Base-by-base conservation (phyloP, 1,140 invertebrate species). In the Spodoptera frugiperda region DNA sequence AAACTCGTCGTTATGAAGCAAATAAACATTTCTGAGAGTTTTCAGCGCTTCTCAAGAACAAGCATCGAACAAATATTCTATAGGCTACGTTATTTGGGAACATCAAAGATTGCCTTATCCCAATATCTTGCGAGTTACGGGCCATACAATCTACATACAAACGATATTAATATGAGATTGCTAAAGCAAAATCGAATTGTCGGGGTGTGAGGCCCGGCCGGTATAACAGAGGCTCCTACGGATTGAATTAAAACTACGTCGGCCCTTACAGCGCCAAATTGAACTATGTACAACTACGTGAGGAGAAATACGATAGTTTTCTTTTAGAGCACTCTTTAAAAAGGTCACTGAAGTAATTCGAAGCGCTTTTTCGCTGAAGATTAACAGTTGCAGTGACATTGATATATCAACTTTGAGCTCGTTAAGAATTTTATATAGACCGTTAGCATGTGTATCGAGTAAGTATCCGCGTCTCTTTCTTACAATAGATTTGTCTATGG, bases 231-330 rank as follows among this genome's bases (percentile, higher is more conserved):
- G 68, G 5, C 68, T 11, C 19, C 68, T 71, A 39, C 15, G 33
- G 21, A 71, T 71, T 71, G 51, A 55, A 55, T 71, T 55, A 71
- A 71, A 44, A 71, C 48, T 44, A 71, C 68, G 25, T 55, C 15
- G 8, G 51, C n/a, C 53, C 49, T 55, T 55, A 55, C 49, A 55
- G 21, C 63, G 44, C 30, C 33, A 54, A 71, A 71, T 71, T 54
- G 68, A 46, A 71, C 53, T 55, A 71, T 25, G 51, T 54, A 70
- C 48, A 30, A 33, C 12, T 44, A 55, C 68, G 68, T 55, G 68
- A 71, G 21, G 53, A 39, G 53, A 71, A 71, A 55, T 46, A 39
- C 10, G n/a, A 71, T 71, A 55, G 49, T 54, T 55, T 71, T 55
- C 30, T 71, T 71, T 55, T 33, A 54, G 51, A 71, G 30, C 51